These are phyloP conservation scores for Teinopalpus imperialis DNA, from an alignment of 2,888 invertebrate genomes.

Conservation along the genomic window DNA sequence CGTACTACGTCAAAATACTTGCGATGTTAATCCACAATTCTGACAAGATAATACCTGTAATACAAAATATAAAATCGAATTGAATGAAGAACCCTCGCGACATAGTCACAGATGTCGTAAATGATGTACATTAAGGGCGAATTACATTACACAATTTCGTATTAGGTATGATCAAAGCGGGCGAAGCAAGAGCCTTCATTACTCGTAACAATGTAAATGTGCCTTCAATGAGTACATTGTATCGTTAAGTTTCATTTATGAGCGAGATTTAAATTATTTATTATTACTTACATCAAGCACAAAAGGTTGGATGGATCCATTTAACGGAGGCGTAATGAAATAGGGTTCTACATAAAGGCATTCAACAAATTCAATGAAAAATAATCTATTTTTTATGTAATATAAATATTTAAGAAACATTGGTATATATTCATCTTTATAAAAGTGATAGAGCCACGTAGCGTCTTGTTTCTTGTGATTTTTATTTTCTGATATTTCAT, in stretches of 20 bases:
- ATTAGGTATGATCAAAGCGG: constrained; percentile 26
- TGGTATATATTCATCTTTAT: too few relatives aligned
- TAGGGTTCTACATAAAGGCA: too few relatives aligned
- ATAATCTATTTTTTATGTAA: too few relatives aligned
- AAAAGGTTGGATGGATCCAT: too few relatives aligned
- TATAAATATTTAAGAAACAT: too few relatives aligned
- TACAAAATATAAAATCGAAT: constrained; percentile 15
- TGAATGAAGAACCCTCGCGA: constrained; percentile 11
- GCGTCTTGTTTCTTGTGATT: too few relatives aligned
- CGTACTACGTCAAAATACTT: neutral
- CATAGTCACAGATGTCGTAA: constrained; percentile 21
- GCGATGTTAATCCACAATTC: neutral
- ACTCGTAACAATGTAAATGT: constrained; percentile 19
- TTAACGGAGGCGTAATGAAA: too few relatives aligned
- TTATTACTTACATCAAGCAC: neutral
- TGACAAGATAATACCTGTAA: neutral
- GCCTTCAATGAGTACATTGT: constrained; percentile 4
- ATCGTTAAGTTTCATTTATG: constrained; percentile 10
- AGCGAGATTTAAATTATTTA: constrained; percentile 12
- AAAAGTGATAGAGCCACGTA: too few relatives aligned
- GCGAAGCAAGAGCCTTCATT: constrained; percentile 19
- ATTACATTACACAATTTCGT: constrained; percentile 20
- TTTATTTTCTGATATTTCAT: too few relatives aligned
- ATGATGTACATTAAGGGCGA: constrained; percentile 21
- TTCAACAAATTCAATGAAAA: too few relatives aligned